Evolutionary conservation across 1,140 invertebrate species (phyloP), one percentile per base, ranked within the genome.

Genomic region (Sinonovacula constricta): DNA sequence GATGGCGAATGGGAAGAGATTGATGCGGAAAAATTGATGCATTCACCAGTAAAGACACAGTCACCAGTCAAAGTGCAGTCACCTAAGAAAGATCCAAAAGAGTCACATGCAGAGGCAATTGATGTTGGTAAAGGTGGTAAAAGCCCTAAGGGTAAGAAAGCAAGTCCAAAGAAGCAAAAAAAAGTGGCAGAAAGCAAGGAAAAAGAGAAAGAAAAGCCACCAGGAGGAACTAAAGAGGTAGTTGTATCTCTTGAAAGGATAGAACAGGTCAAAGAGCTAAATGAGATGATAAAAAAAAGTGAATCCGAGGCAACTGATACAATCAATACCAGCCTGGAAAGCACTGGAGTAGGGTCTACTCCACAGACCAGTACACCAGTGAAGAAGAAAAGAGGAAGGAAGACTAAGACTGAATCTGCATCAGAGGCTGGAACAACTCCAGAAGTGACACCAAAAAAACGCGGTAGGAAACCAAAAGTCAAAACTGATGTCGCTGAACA

Each of bases 361-460:
- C n/a, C n/a, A n/a, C n/a, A n/a, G n/a, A n/a, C n/a, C n/a, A n/a
- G n/a, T 24, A 51, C 54, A 53, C 45, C 70, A 33, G n/a, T 26
- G 53, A 66, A 74, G 49, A 74, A 74, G 39, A 80, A 57, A 56
- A 60, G 53, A 31, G 70, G 54, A 12, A 59, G 63, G 7, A 75
- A 63, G 51, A 59, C 65, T 67, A 76, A 62, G 56, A 34, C 70
- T 67, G 70, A 26, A 22, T 66, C 57, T 22, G 53, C 49, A 59
- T 28, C 4, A 5, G 45, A 31, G 5, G 30, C 24, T 56, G 33
- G 36, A n/a, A 67, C 68, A 26, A 62, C 72, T 39, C 24, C 45
- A 30, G 67, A 77, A 33, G 63, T 68, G 31, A 72, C 80, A 39
- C 63, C 72, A 30, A 76, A 76, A 18, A 76, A 76, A 49, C 45